Percentiles rank a stretch among this genome's conserved stretches.
Evolutionary conservation across 2,888 invertebrate genomes (phyloP).

Genomic region (Diadegma fenestrale): DNA sequence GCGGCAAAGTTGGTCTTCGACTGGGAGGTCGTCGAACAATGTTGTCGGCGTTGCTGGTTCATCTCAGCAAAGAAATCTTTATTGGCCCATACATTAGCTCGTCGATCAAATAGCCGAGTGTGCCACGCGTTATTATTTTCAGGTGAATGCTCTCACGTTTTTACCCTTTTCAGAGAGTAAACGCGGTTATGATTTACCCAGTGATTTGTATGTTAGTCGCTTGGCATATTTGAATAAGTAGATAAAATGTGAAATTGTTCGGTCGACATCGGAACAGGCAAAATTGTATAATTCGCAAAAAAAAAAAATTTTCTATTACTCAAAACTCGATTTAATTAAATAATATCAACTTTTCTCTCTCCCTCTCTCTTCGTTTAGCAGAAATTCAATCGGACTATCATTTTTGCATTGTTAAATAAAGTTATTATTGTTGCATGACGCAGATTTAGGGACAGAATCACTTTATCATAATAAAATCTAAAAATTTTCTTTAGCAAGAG

Average conservation of each 20-base stretch:
- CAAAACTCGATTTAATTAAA: background rate
- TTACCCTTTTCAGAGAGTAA: background rate
- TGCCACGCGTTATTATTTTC: slow-evolving; percentile 2
- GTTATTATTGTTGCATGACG: background rate
- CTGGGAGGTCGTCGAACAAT: slow-evolving; percentile 27
- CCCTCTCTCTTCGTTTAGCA: background rate
- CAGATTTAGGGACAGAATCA: background rate
- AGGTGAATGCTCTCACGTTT: slow-evolving; percentile 15
- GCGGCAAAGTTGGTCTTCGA: background rate
- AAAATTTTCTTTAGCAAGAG: background rate
- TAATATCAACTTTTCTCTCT: background rate
- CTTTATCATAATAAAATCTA: background rate
- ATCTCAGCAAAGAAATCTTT: background rate
- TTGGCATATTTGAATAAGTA: slow-evolving; percentile 12
- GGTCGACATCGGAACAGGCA: background rate
- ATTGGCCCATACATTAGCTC: slow-evolving; percentile 4
- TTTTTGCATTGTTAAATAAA: no score
- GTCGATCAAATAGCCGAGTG: slow-evolving; percentile 20
- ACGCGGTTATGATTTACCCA: slow-evolving; percentile 16
- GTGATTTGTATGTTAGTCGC: background rate
- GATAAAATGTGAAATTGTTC: slow-evolving; percentile 13
- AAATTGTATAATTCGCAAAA: background rate
- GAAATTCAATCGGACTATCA: no score
- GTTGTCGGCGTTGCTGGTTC: background rate
- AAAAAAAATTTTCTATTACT: background rate